phyloP scores from a whole-genome alignment of 2,113 vertebrate genomes.

The Catharus bicknelli region DNA sequence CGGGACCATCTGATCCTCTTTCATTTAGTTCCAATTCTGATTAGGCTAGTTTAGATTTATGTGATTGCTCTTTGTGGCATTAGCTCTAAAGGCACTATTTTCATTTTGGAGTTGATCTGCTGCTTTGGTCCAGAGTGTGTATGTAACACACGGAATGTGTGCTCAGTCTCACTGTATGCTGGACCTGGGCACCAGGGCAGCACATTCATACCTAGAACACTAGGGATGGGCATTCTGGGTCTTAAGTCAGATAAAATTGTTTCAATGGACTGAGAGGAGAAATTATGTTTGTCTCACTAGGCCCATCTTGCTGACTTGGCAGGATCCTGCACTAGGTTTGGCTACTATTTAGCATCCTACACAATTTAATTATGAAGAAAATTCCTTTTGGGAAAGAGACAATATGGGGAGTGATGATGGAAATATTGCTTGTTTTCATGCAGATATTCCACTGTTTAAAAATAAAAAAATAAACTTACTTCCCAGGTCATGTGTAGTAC shows the following conservation, averaged over 20 bases:
- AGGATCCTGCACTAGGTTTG: background rate
- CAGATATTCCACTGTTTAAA: background rate
- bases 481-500: background rate
- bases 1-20: background rate
- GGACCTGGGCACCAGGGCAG: background rate
- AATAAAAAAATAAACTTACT: background rate
- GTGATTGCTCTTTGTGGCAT: background rate
- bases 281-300: background rate
- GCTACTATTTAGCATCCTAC: background rate
- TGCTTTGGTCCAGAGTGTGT: background rate
- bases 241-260: background rate
- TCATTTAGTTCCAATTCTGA: background rate
- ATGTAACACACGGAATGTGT: background rate
- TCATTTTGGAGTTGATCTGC: background rate
- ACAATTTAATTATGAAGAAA: background rate
- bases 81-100: background rate
- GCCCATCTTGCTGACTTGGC: background rate
- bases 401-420: background rate
- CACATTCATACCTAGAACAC: background rate
- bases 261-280: background rate
- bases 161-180: background rate
- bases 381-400: background rate
- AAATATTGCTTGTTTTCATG: background rate
- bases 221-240: background rate
- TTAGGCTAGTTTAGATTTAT: background rate